Conservation (phyloP, 2,888 invertebrate species). For the Nebria brevicollis region DNA sequence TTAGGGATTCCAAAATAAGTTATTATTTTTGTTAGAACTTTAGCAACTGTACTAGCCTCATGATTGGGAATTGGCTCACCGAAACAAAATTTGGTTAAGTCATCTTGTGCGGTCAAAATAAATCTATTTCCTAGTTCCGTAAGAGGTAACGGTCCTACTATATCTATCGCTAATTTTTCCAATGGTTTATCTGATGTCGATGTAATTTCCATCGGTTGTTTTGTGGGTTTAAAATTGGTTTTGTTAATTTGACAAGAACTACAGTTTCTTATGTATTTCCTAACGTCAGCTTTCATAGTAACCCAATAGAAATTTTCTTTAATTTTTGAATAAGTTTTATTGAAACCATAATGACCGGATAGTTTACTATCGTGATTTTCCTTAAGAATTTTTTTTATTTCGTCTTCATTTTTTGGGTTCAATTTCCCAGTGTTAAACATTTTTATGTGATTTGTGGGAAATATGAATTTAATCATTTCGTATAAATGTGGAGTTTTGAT, state of each 20-base stretch:
- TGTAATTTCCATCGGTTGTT: slow-evolving; percentile 53
- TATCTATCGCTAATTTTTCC: slow-evolving; percentile 52
- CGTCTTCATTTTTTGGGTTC: too few relatives aligned
- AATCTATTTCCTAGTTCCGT: slow-evolving; percentile 52
- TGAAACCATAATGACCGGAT: slow-evolving; percentile 48
- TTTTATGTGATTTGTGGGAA: too few relatives aligned
- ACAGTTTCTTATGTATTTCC: slow-evolving; percentile 50
- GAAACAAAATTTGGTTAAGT: slow-evolving; percentile 55
- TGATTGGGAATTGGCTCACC: slow-evolving; percentile 54
- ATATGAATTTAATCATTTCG: too few relatives aligned
- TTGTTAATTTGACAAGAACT: slow-evolving; percentile 53
- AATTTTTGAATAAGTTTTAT: slow-evolving; percentile 48
- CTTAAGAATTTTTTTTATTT: too few relatives aligned
- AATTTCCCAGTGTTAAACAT: too few relatives aligned
- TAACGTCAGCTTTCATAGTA: slow-evolving; percentile 51
- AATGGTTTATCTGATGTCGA: slow-evolving; percentile 50
- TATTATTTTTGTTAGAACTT: slow-evolving; percentile 50
- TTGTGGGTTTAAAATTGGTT: slow-evolving; percentile 46
- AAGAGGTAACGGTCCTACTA: slow-evolving; percentile 53
- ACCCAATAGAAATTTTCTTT: slow-evolving; percentile 50
- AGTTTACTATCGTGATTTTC: slow-evolving; percentile 35
- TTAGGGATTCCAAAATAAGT: slow-evolving; percentile 53
- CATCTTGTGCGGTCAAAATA: slow-evolving; percentile 54
- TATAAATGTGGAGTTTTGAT: too few relatives aligned
- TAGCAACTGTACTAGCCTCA: slow-evolving; percentile 54